phyloP scores from a whole-genome alignment of 2,888 invertebrate species.

The Sympetrum striolatum region DNA sequence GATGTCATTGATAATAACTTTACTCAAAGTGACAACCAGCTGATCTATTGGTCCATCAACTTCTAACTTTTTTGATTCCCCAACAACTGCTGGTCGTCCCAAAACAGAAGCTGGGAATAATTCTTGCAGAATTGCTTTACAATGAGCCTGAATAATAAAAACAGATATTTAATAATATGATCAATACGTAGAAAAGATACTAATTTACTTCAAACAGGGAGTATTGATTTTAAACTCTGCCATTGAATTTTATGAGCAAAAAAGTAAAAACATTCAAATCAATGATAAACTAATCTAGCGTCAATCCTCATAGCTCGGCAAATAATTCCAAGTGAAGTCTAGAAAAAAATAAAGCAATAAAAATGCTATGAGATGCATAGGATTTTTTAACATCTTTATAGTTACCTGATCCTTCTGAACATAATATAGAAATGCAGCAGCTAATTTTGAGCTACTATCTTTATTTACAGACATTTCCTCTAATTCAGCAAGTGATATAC shows the following conservation, averaged over 20 bases:
- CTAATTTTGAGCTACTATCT: conserved; percentile 65
- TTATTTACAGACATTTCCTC: conserved; percentile 68
- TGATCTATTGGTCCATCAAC: conserved; percentile 65
- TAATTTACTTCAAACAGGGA: too few relatives aligned
- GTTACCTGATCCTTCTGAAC: conserved; percentile 66
- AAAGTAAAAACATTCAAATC: too few relatives aligned
- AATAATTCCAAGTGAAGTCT: too few relatives aligned
- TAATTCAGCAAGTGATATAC: conserved; percentile 73
- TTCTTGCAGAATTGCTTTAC: conserved; percentile 61
- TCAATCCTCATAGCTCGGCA: too few relatives aligned
- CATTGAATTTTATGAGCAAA: too few relatives aligned
- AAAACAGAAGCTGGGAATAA: conserved; percentile 56
- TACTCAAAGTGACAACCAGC: conserved; percentile 72
- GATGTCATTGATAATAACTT: conserved; percentile 83
- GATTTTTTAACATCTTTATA: not conserved
- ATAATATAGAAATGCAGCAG: conserved; percentile 80
- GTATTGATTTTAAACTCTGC: too few relatives aligned
- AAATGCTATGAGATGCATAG: too few relatives aligned
- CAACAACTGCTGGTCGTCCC: conserved; percentile 50
- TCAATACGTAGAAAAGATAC: too few relatives aligned
- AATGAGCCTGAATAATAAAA: conserved; percentile 53
- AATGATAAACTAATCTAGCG: too few relatives aligned
- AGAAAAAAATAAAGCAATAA: too few relatives aligned
- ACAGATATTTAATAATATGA: too few relatives aligned
- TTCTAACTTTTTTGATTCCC: conserved; percentile 54